Percentiles rank a stretch among this genome's conserved stretches.
Conservation (phyloP, 92 coral and sea anemone species). For the Montipora capitata region DNA sequence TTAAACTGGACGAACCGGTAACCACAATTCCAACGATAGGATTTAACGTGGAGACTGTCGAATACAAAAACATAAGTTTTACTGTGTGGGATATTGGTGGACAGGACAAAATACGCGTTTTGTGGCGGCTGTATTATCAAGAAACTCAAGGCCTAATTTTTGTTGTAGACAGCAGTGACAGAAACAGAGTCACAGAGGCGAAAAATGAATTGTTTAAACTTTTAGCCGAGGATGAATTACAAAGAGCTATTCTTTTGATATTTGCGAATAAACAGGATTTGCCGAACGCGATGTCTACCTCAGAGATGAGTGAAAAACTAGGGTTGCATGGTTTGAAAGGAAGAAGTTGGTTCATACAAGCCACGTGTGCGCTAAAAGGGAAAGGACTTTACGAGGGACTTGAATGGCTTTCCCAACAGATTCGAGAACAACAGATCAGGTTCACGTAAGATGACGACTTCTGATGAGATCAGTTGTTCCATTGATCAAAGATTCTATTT, state of each 20-base stretch:
- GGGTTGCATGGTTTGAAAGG: slow-evolving; percentile 90
- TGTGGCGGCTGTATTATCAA: slow-evolving; percentile 98
- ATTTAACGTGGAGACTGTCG: slow-evolving; percentile 97
- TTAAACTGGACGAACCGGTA: slow-evolving; percentile 94
- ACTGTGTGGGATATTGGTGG: slow-evolving; percentile 99
- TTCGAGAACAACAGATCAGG: slow-evolving; percentile 67
- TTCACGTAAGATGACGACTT: slow-evolving; percentile 9
- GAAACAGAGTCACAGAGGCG: slow-evolving; percentile 92
- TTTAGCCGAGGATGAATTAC: slow-evolving; percentile 95
- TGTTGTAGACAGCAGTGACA: slow-evolving; percentile 96
- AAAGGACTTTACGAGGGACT: slow-evolving; percentile 98
- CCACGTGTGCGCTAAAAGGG: slow-evolving; percentile 95
- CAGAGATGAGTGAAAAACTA: slow-evolving; percentile 93
- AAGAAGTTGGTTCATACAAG: slow-evolving; percentile 95
- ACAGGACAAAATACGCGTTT: slow-evolving; percentile 95
- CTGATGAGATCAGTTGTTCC: slow-evolving; percentile 4
- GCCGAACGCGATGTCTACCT: slow-evolving; percentile 87
- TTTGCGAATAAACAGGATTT: slow-evolving; percentile 98
- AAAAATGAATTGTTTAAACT: slow-evolving; percentile 91
- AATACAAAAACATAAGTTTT: slow-evolving; percentile 97
- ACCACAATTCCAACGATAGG: slow-evolving; percentile 98
- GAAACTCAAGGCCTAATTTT: slow-evolving; percentile 97
- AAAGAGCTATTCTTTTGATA: slow-evolving; percentile 91
- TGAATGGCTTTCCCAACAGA: slow-evolving; percentile 96
- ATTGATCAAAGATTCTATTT: background rate